These are phyloP conservation scores for Nysson spinosus DNA, from an alignment of 2,888 invertebrate species.

Conservation along the genomic window DNA sequence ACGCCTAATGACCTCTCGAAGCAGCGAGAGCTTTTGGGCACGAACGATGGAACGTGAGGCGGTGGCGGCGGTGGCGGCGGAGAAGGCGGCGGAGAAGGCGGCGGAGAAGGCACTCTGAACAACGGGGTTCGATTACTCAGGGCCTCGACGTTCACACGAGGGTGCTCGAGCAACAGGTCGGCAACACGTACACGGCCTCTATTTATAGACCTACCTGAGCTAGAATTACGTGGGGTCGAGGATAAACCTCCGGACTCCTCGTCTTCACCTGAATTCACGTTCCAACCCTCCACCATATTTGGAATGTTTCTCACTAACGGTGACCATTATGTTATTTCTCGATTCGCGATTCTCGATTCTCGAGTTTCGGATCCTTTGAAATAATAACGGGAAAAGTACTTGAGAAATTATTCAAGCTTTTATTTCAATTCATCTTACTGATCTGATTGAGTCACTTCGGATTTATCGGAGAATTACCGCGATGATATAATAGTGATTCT, in stretches of 20 bases:
- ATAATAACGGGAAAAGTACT: too few species aligned
- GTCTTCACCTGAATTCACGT: conserved; percentile 49
- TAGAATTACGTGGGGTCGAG: conserved; percentile 66
- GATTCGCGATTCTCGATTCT: too few species aligned
- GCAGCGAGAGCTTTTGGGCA: conserved; percentile 58
- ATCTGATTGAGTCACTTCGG: too few species aligned
- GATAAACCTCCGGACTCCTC: conserved; percentile 57
- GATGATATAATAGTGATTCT: too few species aligned
- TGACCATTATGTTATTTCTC: too few species aligned
- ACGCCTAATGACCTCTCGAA: conserved; percentile 59
- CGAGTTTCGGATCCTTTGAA: conserved; percentile 3
- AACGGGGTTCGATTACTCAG: conserved; percentile 69
- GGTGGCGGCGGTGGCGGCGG: conserved; percentile 26
- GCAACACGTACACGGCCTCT: conserved; percentile 64
- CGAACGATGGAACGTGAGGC: conserved; percentile 58
- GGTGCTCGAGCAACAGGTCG: conserved; percentile 71
- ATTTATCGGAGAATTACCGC: too few species aligned
- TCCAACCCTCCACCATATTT: conserved; percentile 48
- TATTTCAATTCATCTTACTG: too few species aligned
- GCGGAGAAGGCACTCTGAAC: conserved; percentile 43
- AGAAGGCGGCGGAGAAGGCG: too few species aligned
- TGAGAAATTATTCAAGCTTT: too few species aligned
- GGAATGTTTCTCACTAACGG: conserved; percentile 43
- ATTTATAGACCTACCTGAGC: conserved; percentile 69
- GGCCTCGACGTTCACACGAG: conserved; percentile 70